Conservation (phyloP, 2,888 invertebrate species). For the Onchidella celtica region DNA sequence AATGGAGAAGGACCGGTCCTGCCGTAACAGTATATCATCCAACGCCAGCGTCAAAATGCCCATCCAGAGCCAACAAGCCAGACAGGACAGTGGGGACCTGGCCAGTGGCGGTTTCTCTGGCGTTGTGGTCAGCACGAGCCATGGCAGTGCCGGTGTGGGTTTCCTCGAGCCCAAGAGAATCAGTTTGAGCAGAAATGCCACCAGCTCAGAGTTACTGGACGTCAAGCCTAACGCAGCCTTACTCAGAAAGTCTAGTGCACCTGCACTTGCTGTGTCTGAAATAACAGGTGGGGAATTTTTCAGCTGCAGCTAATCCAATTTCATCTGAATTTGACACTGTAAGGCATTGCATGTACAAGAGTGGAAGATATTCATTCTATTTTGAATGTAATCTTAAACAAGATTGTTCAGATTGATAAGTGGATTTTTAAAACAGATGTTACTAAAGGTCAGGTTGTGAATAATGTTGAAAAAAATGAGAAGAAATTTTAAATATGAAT, state of each 20-base stretch:
- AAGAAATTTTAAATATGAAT: too few species aligned
- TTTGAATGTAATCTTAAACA: too few species aligned
- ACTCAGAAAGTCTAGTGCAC: slow-evolving; percentile 56
- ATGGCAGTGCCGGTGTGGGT: slow-evolving; percentile 58
- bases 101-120: not conserved
- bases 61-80: not conserved
- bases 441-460: too few species aligned
- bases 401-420: too few species aligned
- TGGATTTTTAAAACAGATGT: too few species aligned
- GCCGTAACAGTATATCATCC: slow-evolving; percentile 31
- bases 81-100: not conserved
- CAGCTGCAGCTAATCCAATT: too few species aligned
- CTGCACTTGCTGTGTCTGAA: slow-evolving; percentile 49
- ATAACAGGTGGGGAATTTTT: slow-evolving; percentile 44
- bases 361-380: too few species aligned
- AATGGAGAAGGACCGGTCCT: slow-evolving; percentile 42
- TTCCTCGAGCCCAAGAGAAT: slow-evolving; percentile 53
- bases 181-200: slow-evolving; percentile 55
- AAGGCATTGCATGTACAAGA: too few species aligned
- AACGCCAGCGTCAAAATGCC: slow-evolving; percentile 32
- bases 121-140: slow-evolving; percentile 55
- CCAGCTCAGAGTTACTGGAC: slow-evolving; percentile 55
- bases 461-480: too few species aligned
- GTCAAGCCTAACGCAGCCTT: slow-evolving; percentile 52
- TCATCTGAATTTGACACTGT: too few species aligned